Conservation (phyloP, 2,113 vertebrate species). For the Oncorhynchus clarkii region DNA sequence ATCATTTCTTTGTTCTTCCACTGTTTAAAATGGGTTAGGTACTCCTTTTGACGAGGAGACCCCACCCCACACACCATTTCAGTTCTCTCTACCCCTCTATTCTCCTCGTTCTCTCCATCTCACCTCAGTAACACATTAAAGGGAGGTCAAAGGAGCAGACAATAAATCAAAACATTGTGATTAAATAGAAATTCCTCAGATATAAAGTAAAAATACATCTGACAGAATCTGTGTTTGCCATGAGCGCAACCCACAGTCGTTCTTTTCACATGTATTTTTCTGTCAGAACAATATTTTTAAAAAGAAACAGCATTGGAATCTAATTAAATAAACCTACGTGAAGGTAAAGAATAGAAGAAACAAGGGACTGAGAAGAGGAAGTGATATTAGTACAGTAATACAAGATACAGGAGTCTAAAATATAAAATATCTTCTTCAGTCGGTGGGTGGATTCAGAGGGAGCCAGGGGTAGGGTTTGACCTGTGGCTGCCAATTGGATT, state of each 20-base stretch:
- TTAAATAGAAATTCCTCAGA: slow-evolving; percentile 55
- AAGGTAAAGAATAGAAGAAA: slow-evolving; percentile 65
- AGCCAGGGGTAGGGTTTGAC: slow-evolving; percentile 51
- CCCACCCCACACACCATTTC: slow-evolving; percentile 47
- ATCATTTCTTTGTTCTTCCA: slow-evolving; percentile 62
- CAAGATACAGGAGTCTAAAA: slow-evolving; percentile 50
- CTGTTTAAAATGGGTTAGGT: slow-evolving; percentile 50
- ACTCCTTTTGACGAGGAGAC: slow-evolving; percentile 66
- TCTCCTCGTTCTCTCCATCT: not conserved
- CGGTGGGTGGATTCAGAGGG: slow-evolving; percentile 75
- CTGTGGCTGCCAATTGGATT: slow-evolving; percentile 77
- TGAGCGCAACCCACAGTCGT: slow-evolving; percentile 28
- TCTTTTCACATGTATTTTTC: too few relatives aligned
- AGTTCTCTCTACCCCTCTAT: slow-evolving; percentile 20
- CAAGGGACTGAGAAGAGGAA: slow-evolving; percentile 47
- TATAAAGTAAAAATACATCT: slow-evolving; percentile 58
- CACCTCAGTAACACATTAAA: slow-evolving; percentile 58
- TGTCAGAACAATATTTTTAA: not conserved
- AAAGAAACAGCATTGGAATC: not conserved
- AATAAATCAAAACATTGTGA: slow-evolving; percentile 52
- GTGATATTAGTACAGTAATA: slow-evolving; percentile 83
- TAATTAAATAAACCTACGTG: slow-evolving; percentile 22
- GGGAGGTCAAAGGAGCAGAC: slow-evolving; percentile 59
- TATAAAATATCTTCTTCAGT: slow-evolving; percentile 78
- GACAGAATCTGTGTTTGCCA: slow-evolving; percentile 57